These are phyloP conservation scores for Synergus laeviventris DNA, from an alignment of 2,888 invertebrate genomes.

Conservation along the genomic window DNA sequence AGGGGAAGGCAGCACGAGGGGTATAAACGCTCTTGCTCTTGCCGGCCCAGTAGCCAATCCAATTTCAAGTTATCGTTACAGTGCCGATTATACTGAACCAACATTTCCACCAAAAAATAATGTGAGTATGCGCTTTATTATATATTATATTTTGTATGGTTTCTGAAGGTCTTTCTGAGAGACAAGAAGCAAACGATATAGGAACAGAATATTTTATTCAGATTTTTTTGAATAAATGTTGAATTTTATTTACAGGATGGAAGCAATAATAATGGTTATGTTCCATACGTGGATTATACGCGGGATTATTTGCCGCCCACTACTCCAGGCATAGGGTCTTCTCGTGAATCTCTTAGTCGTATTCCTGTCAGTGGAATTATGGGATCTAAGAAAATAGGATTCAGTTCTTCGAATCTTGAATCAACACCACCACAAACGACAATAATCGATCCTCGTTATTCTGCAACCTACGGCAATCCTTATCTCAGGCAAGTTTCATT, in stretches of 20 bases:
- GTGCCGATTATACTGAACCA: constrained; percentile 87
- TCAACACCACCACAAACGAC: constrained; percentile 67
- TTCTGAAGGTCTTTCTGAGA: background rate
- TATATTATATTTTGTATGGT: background rate
- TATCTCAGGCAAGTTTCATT: constrained; percentile 81
- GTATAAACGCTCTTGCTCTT: constrained; percentile 79
- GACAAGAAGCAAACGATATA: too few species aligned
- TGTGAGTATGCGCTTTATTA: constrained; percentile 78
- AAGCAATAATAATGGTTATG: constrained; percentile 90
- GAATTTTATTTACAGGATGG: constrained; percentile 80
- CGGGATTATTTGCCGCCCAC: constrained; percentile 93
- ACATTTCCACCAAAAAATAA: constrained; percentile 85
- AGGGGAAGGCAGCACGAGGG: constrained; percentile 78
- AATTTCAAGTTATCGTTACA: constrained; percentile 84
- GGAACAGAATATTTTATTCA: background rate
- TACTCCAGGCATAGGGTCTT: constrained; percentile 75
- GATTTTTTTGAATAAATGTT: constrained; percentile 21
- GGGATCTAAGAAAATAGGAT: constrained; percentile 73
- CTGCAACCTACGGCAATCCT: constrained; percentile 93
- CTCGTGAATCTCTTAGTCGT: constrained; percentile 74
- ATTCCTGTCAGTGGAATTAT: constrained; percentile 72
- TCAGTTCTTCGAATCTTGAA: constrained; percentile 72
- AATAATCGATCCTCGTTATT: constrained; percentile 88
- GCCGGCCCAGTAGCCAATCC: constrained; percentile 88
- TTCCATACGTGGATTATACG: constrained; percentile 92